Evolutionary conservation across 2,113 vertebrate species (phyloP).

Genomic region (Psilopsiagon aurifrons): DNA sequence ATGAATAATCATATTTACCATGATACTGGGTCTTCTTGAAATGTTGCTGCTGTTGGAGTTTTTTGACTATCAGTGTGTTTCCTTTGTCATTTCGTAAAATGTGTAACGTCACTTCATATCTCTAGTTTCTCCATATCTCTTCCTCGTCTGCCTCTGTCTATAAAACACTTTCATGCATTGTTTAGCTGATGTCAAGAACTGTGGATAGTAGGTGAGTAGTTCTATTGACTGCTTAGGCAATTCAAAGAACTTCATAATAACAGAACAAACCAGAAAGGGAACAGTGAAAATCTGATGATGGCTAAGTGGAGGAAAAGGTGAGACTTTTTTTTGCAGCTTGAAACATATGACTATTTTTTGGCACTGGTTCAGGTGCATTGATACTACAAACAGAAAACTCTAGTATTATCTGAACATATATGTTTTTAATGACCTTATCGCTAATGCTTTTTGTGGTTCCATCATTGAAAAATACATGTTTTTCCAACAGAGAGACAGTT

Average conservation of each 20-base stretch:
- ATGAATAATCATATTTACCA: background rate
- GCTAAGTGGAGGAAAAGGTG: background rate
- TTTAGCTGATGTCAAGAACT: conserved; percentile 29
- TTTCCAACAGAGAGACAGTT: background rate
- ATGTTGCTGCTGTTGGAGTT: background rate
- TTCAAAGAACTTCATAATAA: background rate
- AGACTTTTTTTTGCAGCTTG: background rate
- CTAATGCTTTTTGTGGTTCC: background rate
- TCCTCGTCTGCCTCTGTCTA: background rate
- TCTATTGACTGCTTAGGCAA: conserved; percentile 3
- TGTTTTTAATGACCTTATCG: background rate
- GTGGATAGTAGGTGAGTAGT: background rate
- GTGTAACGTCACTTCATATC: conserved; percentile 26
- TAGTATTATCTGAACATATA: background rate
- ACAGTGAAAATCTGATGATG: background rate
- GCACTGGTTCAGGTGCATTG: background rate
- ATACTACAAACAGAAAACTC: background rate
- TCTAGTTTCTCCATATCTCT: background rate
- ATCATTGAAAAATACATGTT: background rate
- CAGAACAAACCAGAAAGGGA: background rate
- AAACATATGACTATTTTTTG: background rate
- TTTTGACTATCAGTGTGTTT: background rate
- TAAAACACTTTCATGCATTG: conserved; percentile 16
- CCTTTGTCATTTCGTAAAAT: conserved; percentile 26
- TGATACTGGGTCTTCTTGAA: background rate